Evolutionary conservation across 92 coral and sea anemone genomes (phyloP).

Genomic region (Heteractis magnifica): DNA sequence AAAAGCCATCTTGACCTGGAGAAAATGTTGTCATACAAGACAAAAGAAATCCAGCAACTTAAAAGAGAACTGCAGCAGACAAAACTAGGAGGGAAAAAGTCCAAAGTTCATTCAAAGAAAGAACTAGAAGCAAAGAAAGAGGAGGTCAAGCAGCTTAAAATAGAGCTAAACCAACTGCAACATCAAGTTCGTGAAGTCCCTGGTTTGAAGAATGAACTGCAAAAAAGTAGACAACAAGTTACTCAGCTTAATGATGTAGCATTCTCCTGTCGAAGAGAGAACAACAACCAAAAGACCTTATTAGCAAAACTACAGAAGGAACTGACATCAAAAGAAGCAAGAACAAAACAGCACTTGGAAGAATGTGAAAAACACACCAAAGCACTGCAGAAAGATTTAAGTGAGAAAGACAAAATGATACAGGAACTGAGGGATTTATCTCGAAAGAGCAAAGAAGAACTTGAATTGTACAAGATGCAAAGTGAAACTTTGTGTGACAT

Average conservation of each 20-base stretch:
- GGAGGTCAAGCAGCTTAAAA: slow-evolving; percentile 37
- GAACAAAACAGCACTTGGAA: slow-evolving; percentile 15
- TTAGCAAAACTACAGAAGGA: slow-evolving; percentile 48
- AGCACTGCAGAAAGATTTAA: slow-evolving; percentile 23
- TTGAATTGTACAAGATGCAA: slow-evolving; percentile 29
- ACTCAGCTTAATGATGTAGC: slow-evolving; percentile 43
- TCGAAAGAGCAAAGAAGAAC: slow-evolving; percentile 18
- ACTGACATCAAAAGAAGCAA: slow-evolving; percentile 16
- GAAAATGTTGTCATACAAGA: slow-evolving; percentile 29
- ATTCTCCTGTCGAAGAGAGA: slow-evolving; percentile 52
- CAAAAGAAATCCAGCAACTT: slow-evolving; percentile 24
- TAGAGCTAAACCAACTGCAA: slow-evolving; percentile 46
- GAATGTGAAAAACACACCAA: slow-evolving; percentile 35
- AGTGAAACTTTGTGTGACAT: slow-evolving; percentile 33
- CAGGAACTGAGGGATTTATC: slow-evolving; percentile 28
- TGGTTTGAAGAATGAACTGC: slow-evolving; percentile 46
- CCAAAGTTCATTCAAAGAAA: slow-evolving; percentile 12
- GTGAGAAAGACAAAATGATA: slow-evolving; percentile 31
- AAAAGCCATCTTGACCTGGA: slow-evolving; percentile 4
- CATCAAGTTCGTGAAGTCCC: slow-evolving; percentile 58
- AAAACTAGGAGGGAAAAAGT: slow-evolving; percentile 7
- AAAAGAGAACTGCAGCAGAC: slow-evolving; percentile 22
- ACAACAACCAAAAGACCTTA: slow-evolving; percentile 42
- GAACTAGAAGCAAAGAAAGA: slow-evolving; percentile 48
- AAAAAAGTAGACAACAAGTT: slow-evolving; percentile 53